These are phyloP conservation scores for Drusus annulatus DNA, from an alignment of 1,140 invertebrate species.

Conservation along the genomic window DNA sequence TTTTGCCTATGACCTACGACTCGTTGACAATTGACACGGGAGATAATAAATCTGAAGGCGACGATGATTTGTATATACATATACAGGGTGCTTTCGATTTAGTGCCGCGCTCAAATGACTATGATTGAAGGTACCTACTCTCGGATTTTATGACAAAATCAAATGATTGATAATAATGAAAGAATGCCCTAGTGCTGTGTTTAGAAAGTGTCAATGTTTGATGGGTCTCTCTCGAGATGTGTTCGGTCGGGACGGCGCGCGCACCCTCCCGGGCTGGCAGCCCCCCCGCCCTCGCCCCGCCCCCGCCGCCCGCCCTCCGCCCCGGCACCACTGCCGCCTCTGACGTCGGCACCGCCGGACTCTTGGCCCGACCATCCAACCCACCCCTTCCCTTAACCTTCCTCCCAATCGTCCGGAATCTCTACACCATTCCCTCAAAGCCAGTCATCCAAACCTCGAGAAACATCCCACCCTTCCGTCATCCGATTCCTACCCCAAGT, in stretches of 20 bases:
- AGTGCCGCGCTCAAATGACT: no score
- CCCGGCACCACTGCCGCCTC: constrained; percentile 53
- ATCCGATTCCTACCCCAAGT: not conserved
- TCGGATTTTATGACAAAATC: no score
- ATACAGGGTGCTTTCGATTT: no score
- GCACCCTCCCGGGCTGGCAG: constrained; percentile 19
- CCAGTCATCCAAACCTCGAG: constrained; percentile 10
- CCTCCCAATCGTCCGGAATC: constrained; percentile 57
- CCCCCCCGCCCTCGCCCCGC: constrained; percentile 19
- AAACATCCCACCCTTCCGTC: constrained; percentile 18
- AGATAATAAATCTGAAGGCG: no score
- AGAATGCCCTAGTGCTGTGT: no score
- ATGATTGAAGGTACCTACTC: no score
- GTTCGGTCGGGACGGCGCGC: constrained; percentile 19
- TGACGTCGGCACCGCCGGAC: constrained; percentile 55
- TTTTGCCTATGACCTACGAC: no score
- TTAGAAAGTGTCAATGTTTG: no score
- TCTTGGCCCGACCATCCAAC: constrained; percentile 39
- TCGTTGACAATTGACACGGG: no score
- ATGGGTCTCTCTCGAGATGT: no score
- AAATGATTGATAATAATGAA: no score
- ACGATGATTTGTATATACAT: no score
- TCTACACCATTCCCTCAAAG: constrained; percentile 10
- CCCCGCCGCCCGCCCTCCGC: constrained; percentile 16
- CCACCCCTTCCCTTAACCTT: constrained; percentile 60